Conservation (phyloP, 1,140 invertebrate species). For the Drosophila setifemur region DNA sequence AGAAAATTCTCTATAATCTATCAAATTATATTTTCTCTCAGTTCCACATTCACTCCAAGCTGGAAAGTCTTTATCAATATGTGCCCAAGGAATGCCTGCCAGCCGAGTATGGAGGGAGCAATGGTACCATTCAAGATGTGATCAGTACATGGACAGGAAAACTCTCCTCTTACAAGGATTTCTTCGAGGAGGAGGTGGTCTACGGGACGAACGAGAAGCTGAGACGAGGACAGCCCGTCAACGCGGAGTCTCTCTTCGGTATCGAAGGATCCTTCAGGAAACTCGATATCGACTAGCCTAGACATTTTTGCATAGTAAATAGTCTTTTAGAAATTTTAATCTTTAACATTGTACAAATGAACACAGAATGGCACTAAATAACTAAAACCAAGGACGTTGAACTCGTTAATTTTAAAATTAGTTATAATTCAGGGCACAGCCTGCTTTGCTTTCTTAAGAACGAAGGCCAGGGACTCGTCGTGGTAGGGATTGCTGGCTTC, state of each 20-base stretch:
- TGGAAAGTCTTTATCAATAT: conserved; percentile 83
- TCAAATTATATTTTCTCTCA: neutral
- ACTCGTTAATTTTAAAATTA: neutral
- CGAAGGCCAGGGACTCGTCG: conserved; percentile 84
- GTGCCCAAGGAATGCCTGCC: conserved; percentile 84
- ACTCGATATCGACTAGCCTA: conserved; percentile 82
- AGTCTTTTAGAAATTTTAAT: conserved; percentile 26
- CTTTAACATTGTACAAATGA: conserved; percentile 33
- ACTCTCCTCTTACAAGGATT: conserved; percentile 82
- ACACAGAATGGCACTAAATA: conserved; percentile 34
- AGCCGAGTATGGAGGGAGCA: conserved; percentile 84
- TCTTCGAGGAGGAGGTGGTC: conserved; percentile 84
- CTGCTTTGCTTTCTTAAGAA: conserved; percentile 38
- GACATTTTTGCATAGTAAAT: conserved; percentile 11
- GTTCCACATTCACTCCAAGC: conserved; percentile 84
- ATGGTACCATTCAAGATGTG: conserved; percentile 82
- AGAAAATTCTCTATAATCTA: neutral
- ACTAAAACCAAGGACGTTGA: conserved; percentile 1
- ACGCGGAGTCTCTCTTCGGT: conserved; percentile 85
- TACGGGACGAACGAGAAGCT: conserved; percentile 85
- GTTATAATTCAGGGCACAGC: too few species aligned
- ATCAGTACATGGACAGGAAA: conserved; percentile 84
- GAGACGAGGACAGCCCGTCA: conserved; percentile 85
- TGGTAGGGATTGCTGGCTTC: conserved; percentile 85
- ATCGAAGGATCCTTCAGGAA: conserved; percentile 87